Conservation (phyloP, 2,888 invertebrate genomes). For the Drosophila suboccidentalis region DNA sequence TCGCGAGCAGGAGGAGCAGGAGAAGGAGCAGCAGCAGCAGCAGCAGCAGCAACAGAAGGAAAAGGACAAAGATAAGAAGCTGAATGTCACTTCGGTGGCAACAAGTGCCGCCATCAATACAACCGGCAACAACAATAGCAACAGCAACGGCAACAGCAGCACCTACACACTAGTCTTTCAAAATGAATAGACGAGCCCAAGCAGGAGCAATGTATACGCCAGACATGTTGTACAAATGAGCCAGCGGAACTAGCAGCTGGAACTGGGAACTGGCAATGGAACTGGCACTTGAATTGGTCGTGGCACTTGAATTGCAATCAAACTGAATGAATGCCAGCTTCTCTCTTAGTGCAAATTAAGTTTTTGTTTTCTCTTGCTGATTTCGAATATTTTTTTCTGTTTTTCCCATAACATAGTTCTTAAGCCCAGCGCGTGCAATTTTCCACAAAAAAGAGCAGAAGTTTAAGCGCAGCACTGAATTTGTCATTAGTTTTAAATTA, state of each 20-base stretch:
- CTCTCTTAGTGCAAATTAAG: slow-evolving; percentile 42
- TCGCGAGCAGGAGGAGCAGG: slow-evolving; percentile 83
- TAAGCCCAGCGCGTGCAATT: slow-evolving; percentile 40
- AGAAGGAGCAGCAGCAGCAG: slow-evolving; percentile 53
- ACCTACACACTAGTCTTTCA: slow-evolving; percentile 81
- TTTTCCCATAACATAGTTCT: slow-evolving; percentile 5
- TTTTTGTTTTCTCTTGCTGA: slow-evolving; percentile 8
- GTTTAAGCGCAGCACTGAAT: slow-evolving; percentile 32
- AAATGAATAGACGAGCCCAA: slow-evolving; percentile 65
- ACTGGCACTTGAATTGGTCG: slow-evolving; percentile 1
- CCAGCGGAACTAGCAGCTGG: slow-evolving; percentile 20
- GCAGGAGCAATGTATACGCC: slow-evolving; percentile 10
- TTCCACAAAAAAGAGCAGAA: slow-evolving; percentile 4
- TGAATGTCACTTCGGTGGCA: slow-evolving; percentile 10
- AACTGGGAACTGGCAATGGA: slow-evolving; percentile 23
- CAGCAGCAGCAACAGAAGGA: slow-evolving; percentile 39
- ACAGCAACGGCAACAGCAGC: slow-evolving; percentile 64
- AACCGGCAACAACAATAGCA: slow-evolving; percentile 1
- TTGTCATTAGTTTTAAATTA: slow-evolving; percentile 29
- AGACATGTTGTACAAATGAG: slow-evolving; percentile 55
- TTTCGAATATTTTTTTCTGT: slow-evolving; percentile 5
- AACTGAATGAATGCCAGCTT: slow-evolving; percentile 7
- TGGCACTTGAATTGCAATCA: slow-evolving; percentile 1
- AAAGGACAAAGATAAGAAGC: slow-evolving; percentile 37
- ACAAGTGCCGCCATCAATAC: background rate